Percentiles rank a stretch among this genome's conserved stretches.
Evolutionary conservation across 2,113 vertebrate species (phyloP).

Genomic region (Coregonus clupeaformis): DNA sequence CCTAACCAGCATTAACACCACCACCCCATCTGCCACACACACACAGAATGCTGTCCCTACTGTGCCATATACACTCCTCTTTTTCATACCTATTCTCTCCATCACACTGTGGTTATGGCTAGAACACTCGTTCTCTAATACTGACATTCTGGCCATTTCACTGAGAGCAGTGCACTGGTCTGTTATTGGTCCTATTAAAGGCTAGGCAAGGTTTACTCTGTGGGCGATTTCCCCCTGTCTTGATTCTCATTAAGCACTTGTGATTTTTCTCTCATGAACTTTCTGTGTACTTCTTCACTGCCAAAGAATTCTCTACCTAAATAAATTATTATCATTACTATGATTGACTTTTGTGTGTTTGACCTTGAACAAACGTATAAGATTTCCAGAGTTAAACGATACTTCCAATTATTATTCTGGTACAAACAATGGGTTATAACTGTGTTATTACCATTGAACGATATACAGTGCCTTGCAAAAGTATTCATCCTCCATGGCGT

Average conservation of each 20-base stretch:
- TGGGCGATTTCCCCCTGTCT: conserved; percentile 8
- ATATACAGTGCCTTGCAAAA: too few relatives aligned
- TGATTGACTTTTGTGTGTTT: conserved; percentile 15
- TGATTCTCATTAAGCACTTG: conserved; percentile 46
- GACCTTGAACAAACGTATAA: background rate
- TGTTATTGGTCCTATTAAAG: background rate
- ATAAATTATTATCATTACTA: conserved; percentile 71
- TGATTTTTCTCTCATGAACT: conserved; percentile 39
- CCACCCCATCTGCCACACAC: too few relatives aligned
- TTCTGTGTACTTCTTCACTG: conserved; percentile 56
- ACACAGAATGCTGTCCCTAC: too few relatives aligned
- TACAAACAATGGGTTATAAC: background rate
- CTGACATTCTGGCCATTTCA: background rate
- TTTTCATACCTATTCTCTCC: too few relatives aligned
- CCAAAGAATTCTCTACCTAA: conserved; percentile 74
- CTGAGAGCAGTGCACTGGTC: background rate
- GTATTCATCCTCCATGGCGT: too few relatives aligned
- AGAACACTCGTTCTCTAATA: background rate
- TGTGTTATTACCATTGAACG: background rate
- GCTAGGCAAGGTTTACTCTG: background rate
- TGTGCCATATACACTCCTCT: too few relatives aligned
- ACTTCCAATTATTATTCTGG: too few relatives aligned
- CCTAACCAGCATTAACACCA: too few relatives aligned
- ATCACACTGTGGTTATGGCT: background rate
- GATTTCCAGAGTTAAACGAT: background rate